Evolutionary conservation across 2,797 vertebrate species (phyloP).

Genomic region (Megalops cyprinoides): DNA sequence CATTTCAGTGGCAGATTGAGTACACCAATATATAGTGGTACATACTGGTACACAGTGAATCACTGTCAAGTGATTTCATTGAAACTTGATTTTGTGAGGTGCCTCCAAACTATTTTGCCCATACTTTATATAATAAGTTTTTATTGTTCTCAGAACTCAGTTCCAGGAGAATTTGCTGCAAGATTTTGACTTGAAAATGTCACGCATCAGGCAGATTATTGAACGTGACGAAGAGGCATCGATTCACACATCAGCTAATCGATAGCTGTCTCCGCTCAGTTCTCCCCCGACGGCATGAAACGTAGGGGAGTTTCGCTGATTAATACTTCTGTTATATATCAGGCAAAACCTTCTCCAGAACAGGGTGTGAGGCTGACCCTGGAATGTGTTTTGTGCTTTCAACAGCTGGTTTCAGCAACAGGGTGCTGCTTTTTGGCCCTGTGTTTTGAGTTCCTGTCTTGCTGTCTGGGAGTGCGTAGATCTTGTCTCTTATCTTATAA

Average conservation of each 20-base stretch:
- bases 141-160: background rate
- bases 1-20: background rate
- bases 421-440: background rate
- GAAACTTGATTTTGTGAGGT: background rate
- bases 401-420: background rate
- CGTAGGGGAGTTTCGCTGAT: conserved; percentile 16
- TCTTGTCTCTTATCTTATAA: background rate
- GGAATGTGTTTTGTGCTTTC: background rate
- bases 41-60: background rate
- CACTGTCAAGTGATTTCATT: background rate
- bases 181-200: conserved; percentile 7
- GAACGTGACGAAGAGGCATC: conserved; percentile 40
- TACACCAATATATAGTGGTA: background rate
- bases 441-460: background rate
- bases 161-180: background rate
- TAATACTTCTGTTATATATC: background rate
- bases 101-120: background rate
- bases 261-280: conserved; percentile 35
- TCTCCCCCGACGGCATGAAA: conserved; percentile 4
- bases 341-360: background rate
- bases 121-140: background rate
- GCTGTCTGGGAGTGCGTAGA: background rate
- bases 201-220: conserved; percentile 16
- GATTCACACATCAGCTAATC: conserved; percentile 44
- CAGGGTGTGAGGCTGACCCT: background rate